Percentiles rank a stretch among this genome's conserved stretches.
phyloP scores from a whole-genome alignment of 1,140 invertebrate genomes.

The Holotrichia oblita region DNA sequence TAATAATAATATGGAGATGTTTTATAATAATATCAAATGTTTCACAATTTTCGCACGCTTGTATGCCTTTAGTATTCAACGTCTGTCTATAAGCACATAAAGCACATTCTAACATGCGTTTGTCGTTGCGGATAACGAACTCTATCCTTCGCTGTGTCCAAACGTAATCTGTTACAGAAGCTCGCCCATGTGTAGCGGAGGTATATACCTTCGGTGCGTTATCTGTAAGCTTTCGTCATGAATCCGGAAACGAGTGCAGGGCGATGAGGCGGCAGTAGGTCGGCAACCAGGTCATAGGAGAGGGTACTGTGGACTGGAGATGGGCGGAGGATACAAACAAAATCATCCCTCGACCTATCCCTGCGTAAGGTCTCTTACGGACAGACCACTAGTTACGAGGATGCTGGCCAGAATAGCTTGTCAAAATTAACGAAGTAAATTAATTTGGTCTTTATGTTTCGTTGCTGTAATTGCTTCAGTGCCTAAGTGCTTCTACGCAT shows the following conservation, averaged over 20 bases:
- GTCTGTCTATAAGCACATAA: too few relatives aligned
- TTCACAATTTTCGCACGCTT: too few relatives aligned
- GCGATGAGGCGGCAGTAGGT: neutral
- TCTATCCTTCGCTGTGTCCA: neutral
- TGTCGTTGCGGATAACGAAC: neutral
- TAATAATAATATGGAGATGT: too few relatives aligned
- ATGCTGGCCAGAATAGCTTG: slow-evolving; percentile 22
- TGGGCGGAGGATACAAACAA: slow-evolving; percentile 16
- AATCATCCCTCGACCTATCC: slow-evolving; percentile 22
- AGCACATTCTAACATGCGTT: neutral
- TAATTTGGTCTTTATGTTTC: slow-evolving; percentile 36
- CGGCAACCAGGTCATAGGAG: neutral
- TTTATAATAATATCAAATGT: too few relatives aligned
- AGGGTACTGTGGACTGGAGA: neutral
- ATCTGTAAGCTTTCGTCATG: slow-evolving; percentile 14
- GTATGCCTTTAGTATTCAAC: too few relatives aligned
- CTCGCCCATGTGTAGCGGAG: neutral
- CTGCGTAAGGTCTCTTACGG: slow-evolving; percentile 17
- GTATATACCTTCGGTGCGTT: neutral
- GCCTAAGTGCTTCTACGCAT: neutral
- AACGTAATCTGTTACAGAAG: neutral
- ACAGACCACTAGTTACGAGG: slow-evolving; percentile 25
- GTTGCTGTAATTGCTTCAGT: slow-evolving; percentile 11
- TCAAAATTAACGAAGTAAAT: slow-evolving; percentile 37
- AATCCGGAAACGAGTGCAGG: slow-evolving; percentile 23